Base-by-base conservation (phyloP, 2,888 invertebrate genomes). In the Xestoiulus laeticollis region DNA sequence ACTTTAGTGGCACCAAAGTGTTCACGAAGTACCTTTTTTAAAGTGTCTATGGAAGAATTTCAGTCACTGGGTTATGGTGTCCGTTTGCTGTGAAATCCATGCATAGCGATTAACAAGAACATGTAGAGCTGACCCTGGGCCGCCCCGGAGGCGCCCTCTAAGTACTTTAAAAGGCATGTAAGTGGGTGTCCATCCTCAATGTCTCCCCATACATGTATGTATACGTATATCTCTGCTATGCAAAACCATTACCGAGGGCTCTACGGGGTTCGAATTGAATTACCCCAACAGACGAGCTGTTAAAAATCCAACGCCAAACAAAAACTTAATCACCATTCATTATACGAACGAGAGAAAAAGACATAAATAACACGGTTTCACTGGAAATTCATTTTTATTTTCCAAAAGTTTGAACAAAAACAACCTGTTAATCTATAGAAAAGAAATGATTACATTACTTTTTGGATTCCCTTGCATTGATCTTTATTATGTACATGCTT, bases 81-180 rank as follows among this genome's bases (percentile, higher is more conserved):
- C 59, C 59, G 8, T 16, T 59, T 8, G 48, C 6, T 48, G 48
- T n/a, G 3, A 1, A 59, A 48, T 3, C 5, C 8, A 59, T n/a
- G n/a, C 59, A 59, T 19, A 59, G n/a, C n/a, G 59, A 59, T 59
- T 59, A 59, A 59, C 59, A n/a, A n/a, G 59, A 59, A 59, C 59
- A 59, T n/a, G 59, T 59, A n/a, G 59, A n/a, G 59, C 59, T 59
- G 59, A 59, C 59, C 59, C 59, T n/a, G 59, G 59, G 59, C 59
- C 59, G 59, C 59, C 59, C 59, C n/a, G n/a, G 59, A 59, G 59
- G 59, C 59, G 59, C 59, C 59, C 59, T 59, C 59, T 59, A 59
- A 59, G 59, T 59, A 59, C 59, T 59, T 59, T 59, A 19, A 59
- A 59, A 59, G 59, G n/a, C 59, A 59, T 22, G 59, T 59, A 59